Conservation (phyloP, 2,113 vertebrate genomes). For the Lepus europaeus region DNA sequence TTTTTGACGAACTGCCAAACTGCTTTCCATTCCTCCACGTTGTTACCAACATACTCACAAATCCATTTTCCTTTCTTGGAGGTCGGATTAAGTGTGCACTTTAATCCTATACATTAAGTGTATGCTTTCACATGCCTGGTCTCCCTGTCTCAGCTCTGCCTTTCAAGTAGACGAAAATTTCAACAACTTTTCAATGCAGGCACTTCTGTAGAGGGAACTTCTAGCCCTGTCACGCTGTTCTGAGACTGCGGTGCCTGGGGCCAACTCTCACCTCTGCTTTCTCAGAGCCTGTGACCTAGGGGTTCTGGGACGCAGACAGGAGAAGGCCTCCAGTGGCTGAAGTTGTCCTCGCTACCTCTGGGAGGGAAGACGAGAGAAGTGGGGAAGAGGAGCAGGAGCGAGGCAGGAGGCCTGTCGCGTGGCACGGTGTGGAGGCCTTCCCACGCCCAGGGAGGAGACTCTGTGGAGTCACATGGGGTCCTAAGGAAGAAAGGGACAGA, state of each 20-base stretch:
- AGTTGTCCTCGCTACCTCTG: background rate
- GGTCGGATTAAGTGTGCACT: background rate
- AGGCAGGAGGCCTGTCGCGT: background rate
- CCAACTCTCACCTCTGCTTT: background rate
- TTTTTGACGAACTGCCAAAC: background rate
- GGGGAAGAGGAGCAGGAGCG: background rate
- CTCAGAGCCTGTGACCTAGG: background rate
- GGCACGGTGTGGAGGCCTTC: background rate
- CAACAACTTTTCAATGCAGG: fast-evolving
- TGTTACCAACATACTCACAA: background rate
- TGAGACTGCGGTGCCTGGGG: background rate
- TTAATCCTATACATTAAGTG: background rate
- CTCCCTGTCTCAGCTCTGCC: background rate
- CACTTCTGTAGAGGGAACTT: background rate
- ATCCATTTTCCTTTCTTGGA: background rate
- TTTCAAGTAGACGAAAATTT: no score
- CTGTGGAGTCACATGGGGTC: no score
- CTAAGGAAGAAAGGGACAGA: background rate
- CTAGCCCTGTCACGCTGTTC: background rate
- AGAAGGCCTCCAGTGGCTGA: background rate
- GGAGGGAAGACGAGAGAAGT: background rate
- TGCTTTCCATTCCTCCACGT: background rate
- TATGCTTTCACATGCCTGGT: background rate
- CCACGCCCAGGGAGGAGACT: background rate
- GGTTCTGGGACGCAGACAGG: background rate